Conservation (phyloP, 1,140 invertebrate species). For the Pseudomyrmex cubaensis region DNA sequence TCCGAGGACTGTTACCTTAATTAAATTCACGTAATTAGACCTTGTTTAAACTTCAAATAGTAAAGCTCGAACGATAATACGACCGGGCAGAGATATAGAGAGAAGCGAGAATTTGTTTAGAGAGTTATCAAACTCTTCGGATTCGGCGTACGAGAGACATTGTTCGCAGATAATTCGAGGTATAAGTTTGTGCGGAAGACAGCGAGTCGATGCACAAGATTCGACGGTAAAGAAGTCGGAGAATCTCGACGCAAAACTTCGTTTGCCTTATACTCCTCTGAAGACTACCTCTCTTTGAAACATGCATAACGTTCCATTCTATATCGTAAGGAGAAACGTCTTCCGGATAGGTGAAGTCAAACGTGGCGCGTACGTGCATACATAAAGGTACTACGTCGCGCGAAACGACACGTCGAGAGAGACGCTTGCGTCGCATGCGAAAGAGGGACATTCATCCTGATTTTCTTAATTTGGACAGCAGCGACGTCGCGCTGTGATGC, state of each 20-base stretch:
- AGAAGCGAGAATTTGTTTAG: slow-evolving; percentile 42
- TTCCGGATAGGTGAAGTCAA: neutral
- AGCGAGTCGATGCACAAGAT: slow-evolving; percentile 16
- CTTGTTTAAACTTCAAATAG: slow-evolving; percentile 21
- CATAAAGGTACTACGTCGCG: slow-evolving; percentile 2
- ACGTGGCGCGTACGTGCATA: neutral
- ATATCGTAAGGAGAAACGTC: neutral
- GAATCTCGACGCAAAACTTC: slow-evolving; percentile 11
- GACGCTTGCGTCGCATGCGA: neutral
- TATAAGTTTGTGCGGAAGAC: neutral
- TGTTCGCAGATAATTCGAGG: neutral
- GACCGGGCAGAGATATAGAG: neutral
- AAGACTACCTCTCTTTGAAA: neutral
- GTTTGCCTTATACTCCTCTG: neutral
- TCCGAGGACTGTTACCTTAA: slow-evolving; percentile 15
- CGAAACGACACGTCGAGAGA: slow-evolving; percentile 11
- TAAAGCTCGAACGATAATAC: slow-evolving; percentile 32
- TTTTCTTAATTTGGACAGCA: slow-evolving; percentile 22
- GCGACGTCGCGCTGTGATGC: no score
- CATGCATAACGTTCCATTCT: slow-evolving; percentile 16
- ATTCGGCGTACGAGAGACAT: slow-evolving; percentile 1
- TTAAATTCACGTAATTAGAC: slow-evolving; percentile 47
- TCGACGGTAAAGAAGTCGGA: slow-evolving; percentile 21
- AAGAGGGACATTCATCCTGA: neutral
- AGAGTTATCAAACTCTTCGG: slow-evolving; percentile 13